Evolutionary conservation across 2,113 vertebrate genomes (phyloP), one percentile per base, ranked within the genome.

Genomic region (Bucco capensis): DNA sequence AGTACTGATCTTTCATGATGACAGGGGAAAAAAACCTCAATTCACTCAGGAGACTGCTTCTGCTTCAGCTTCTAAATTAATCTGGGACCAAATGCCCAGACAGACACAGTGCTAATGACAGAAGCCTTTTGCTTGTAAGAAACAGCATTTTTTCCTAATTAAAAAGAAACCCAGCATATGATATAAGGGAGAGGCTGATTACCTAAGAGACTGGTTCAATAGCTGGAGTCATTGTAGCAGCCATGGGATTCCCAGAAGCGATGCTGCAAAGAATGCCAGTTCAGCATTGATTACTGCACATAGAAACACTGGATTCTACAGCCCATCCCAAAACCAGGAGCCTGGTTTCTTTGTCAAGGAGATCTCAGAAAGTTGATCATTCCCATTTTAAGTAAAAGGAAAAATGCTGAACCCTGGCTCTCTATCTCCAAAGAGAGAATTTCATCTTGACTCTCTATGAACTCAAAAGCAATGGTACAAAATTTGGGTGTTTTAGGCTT

Each of bases 11-110:
- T 82, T 81, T 84, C 78, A 66, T 44, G 23, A 87, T 89, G 86
- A 85, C 74, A 86, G n/a, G 83, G 74, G 58, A 57, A 35, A 57
- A 35, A 88, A 94, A 82, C 66, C 58, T 90, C 24, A 38, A 1
- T 73, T 94, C 9, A 0, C 90, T 92, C 77, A 65, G 58, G 88
- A 93, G 92, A 92, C 82, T 69, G 42, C 78, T 93, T 27, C 62
- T 90, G 66, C 71, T 90, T 89, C 90, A 91, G 74, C 58, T 95
- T 87, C 81, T 92, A 96, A 96, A 96, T 96, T 96, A 96, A 96
- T 94, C 93, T 96, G 93, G 90, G 96, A 96, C 93, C 81, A 92
- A 95, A 94, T 66, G 80, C 86, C 74, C 89, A 94, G 66, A 73
- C 83, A 94, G 94, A 86, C 38, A 84, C 15, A 19, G 38, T 37